phyloP scores from a whole-genome alignment of 2,797 vertebrate genomes.

The Sebastes matsubarae region DNA sequence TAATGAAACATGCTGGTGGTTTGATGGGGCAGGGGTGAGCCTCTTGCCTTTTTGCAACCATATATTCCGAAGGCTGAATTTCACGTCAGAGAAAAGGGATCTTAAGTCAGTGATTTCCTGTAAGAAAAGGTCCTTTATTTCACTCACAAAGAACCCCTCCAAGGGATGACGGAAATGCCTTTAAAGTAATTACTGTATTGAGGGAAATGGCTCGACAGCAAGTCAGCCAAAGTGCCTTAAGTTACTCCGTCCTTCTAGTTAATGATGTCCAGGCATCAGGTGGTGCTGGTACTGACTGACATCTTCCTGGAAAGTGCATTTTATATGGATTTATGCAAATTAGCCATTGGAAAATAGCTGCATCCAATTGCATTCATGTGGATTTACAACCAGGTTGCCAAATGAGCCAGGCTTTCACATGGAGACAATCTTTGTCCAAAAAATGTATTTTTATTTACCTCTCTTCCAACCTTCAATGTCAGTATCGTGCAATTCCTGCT shows the following conservation, averaged over 20 bases:
- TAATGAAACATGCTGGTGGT: constrained; percentile 61
- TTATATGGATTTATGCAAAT: constrained; percentile 90
- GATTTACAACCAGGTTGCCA: constrained; percentile 75
- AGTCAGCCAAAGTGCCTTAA: constrained; percentile 50
- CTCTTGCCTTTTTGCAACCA: constrained; percentile 37
- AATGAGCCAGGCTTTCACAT: constrained; percentile 66
- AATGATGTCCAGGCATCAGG: constrained; percentile 83
- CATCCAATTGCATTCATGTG: constrained; percentile 85
- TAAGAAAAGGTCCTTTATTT: constrained; percentile 65
- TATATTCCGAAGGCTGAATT: constrained; percentile 61
- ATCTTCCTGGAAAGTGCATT: constrained; percentile 82
- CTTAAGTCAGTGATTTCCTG: constrained; percentile 54
- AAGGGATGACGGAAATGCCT: constrained; percentile 64
- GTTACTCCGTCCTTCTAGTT: constrained; percentile 54
- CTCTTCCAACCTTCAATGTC: constrained; percentile 57
- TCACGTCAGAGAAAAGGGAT: constrained; percentile 57
- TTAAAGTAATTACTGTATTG: constrained; percentile 74
- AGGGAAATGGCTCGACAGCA: constrained; percentile 46
- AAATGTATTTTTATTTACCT: constrained; percentile 52
- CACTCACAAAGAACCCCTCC: constrained; percentile 64
- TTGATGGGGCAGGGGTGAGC: constrained; percentile 38
- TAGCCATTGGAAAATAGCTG: constrained; percentile 82
- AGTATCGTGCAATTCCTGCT: constrained; percentile 68
- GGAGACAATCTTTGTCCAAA: constrained; percentile 19
- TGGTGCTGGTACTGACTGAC: constrained; percentile 81